Evolutionary conservation across 2,797 vertebrate species (phyloP), one percentile per base, ranked within the genome.

Genomic region (Squalus acanthias): DNA sequence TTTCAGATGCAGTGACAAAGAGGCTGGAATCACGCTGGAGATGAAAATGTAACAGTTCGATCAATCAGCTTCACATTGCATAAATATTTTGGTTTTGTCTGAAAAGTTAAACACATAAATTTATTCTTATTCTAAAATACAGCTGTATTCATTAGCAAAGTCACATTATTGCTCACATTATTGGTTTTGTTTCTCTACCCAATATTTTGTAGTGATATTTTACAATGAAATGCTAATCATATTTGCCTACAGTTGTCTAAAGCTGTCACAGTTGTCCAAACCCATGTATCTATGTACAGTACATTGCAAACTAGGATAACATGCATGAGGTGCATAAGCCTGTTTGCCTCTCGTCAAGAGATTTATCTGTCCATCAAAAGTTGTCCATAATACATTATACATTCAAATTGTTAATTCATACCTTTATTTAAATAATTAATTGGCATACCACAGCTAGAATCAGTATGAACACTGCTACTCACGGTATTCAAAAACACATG

Each of bases 81-180:
- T 93, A 93, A 69, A 69, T 57, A 69, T 67, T 65, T 93, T 69
- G 63, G 63, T 39, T 93, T 93, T 93, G 91, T 46, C 65, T 93
- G 91, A 67, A 93, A 93, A 93, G 7, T 46, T 69, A 46, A 2
- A 39, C 6, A n/a, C 33, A 67, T 63, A 60, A 63, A 85, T 33
- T 12, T n/a, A 91, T 91, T n/a, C 20, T 46, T 69, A 46, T 67
- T 93, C 20, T 69, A 93, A 93, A 67, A 39, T 93, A 39, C 2
- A 69, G 2, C 1, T 85, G 17, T 12, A 22, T 24, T 85, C 82
- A 85, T 85, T 85, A 50, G 39, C 39, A 50, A 85, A 24, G 39
- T 85, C 82, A 74, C 29, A 74, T 74, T 74, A 33, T 74, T 24
- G 9, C 46, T 20, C 12, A 63, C 60, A 65, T 92, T 92, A 39